A percentile compares a stretch with the other conserved stretches of the same genome.
These are phyloP conservation scores for Sturmia bella DNA, from an alignment of 2,888 invertebrate genomes.

Conservation along the genomic window DNA sequence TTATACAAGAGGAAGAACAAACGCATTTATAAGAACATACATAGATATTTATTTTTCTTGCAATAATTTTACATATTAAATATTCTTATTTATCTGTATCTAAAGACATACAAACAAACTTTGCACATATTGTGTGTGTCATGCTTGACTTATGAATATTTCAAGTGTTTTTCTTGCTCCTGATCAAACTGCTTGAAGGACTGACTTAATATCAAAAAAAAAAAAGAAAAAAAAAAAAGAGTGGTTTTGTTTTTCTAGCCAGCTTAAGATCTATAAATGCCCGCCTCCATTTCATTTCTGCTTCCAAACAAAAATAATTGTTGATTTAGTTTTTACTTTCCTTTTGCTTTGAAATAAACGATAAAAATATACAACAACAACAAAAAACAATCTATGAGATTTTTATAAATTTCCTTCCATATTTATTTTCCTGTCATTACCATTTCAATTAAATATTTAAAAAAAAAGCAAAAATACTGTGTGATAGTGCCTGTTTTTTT, in stretches of 20 bases:
- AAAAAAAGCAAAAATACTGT: constrained; percentile 11
- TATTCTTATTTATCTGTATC: too few species aligned
- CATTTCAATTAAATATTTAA: constrained; percentile 45
- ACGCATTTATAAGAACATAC: too few species aligned
- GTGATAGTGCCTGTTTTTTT: constrained; percentile 27
- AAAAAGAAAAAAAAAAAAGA: too few species aligned
- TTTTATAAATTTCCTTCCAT: constrained; percentile 55
- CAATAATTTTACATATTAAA: too few species aligned
- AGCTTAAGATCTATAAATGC: too few species aligned
- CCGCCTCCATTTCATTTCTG: too few species aligned
- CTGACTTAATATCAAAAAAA: too few species aligned
- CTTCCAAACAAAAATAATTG: neutral
- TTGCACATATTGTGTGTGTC: constrained; percentile 1
- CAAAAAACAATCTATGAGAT: neutral
- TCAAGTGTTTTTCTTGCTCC: constrained; percentile 26
- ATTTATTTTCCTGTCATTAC: constrained; percentile 63
- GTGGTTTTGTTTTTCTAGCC: too few species aligned
- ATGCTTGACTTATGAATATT: constrained; percentile 30
- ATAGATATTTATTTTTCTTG: too few species aligned
- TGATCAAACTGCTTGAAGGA: neutral
- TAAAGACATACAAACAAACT: too few species aligned
- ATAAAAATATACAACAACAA: neutral
- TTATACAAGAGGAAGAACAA: too few species aligned
- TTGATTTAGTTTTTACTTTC: constrained; percentile 36
- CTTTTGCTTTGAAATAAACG: constrained; percentile 8